Evolutionary conservation across 2,888 invertebrate species (phyloP), one percentile per base, ranked within the genome.

Genomic region (Drosophila fungiperda): DNA sequence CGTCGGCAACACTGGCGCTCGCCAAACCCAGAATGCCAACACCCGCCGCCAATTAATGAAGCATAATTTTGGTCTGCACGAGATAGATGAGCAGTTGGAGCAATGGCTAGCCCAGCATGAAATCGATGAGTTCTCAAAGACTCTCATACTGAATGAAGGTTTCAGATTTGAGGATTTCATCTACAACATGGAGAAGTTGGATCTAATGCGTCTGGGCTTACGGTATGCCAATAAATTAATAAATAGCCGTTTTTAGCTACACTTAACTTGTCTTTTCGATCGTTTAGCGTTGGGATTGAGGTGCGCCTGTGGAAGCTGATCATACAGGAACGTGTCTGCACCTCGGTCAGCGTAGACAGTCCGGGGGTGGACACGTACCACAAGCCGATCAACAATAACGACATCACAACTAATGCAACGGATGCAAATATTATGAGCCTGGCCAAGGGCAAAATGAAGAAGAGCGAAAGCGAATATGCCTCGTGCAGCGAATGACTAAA

Each of bases 241-340:
- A 12, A 15, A 40, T 29, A 17, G 3, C 2, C 12, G 4, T 38
- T n/a, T n/a, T 12, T 3, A 15, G n/a, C 26, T 29, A 4, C 7
- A 45, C 0, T 33, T 8, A 15, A 23, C 3, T 23, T 12, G 1
- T 36, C 0, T 36, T 33, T 23, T 8, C 15, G 17, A 4, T 1
- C 17, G 49, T 38, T 0, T 52, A 85, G 85, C 7, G 85, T 97
- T 61, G 98, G 98, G 48, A 94, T 97, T 32, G 97, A 98, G 91
- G 95, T 98, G 54, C 95, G 96, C 64, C 94, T 98, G 74, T 98
- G 98, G 98, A 95, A 96, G 73, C 96, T 97, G 0, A 95, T 98
- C 63, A 92, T 95, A 68, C 82, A 83, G 74, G 90, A 91, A 53
- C 89, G 92, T 63, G 79, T 76, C 55, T 82, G 80, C 67, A 65